Evolutionary conservation across 2,113 vertebrate species (phyloP), one percentile per base, ranked within the genome.

Genomic region (Sapajus apella): DNA sequence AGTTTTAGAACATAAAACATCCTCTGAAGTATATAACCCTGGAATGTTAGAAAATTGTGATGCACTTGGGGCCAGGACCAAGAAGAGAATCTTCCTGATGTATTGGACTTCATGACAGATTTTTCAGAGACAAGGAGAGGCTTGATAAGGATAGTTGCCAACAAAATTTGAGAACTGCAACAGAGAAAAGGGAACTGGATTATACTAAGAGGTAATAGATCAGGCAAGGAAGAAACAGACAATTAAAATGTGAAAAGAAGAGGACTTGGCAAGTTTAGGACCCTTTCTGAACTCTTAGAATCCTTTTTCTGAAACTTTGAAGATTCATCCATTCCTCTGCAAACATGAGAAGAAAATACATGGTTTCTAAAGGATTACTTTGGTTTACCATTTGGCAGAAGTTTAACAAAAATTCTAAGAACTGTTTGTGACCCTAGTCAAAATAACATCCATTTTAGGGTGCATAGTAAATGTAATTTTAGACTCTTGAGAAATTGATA

Each of bases 381-480:
- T 52, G 92, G 73, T 91, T 93, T 75, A 37, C 56, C 95, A 25
- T 96, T 95, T 97, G 89, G 52, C 88, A 93, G 79, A 45, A 90
- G 27, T 87, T 90, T 61, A 97, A 94, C 68, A 93, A 91, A 95
- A 95, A 81, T 91, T 94, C 79, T 77, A 87, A 96, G 94, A 96
- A 86, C 40, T 84, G 50, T 91, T 88, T 95, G 75, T 96, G 89
- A 96, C 56, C 77, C 66, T 79, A 25, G 9, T 92, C 18, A 90
- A 87, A 93, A 95, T 81, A 93, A 79, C 43, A 70, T 61, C 47
- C 85, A 96, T 91, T 89, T 96, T 92, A 52, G 25, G 23, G 37
- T 73, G 16, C 85, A 84, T 66, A 58, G 64, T 68, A 94, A 94
- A 95, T 76, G 30, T 83, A 82, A 88, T 95, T 94, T 96, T 55